phyloP scores from a whole-genome alignment of 2,888 invertebrate species.

The Epistrophe grossulariae region DNA sequence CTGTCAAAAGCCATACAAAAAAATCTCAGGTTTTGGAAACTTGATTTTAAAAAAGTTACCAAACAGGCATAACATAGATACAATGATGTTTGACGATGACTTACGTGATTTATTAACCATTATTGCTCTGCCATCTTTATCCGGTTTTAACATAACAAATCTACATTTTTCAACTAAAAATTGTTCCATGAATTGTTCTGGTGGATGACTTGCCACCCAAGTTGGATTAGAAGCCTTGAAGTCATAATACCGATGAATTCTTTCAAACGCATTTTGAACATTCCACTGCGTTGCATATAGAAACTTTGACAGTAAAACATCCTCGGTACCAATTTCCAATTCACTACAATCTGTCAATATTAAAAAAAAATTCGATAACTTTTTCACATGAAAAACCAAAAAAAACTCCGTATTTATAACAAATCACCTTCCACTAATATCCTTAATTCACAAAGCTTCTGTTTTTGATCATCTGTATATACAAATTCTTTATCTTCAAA shows the following conservation, averaged over 20 bases:
- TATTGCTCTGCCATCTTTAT: conserved; percentile 80
- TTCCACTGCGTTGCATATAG: conserved; percentile 79
- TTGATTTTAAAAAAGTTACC: no score
- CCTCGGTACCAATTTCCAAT: conserved; percentile 80
- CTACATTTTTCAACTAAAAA: conserved; percentile 80
- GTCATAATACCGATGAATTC: conserved; percentile 80
- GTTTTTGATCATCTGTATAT: conserved; percentile 77
- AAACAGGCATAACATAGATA: neutral
- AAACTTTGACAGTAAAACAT: conserved; percentile 80
- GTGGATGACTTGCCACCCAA: conserved; percentile 80
- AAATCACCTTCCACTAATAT: conserved; percentile 78
- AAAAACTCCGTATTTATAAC: neutral
- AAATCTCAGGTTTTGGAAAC: no score
- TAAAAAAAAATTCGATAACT: neutral
- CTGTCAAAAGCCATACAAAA: no score
- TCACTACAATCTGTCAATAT: conserved; percentile 77
- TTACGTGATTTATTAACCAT: conserved; percentile 51
- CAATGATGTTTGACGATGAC: neutral
- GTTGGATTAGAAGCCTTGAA: conserved; percentile 80
- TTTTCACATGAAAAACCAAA: neutral
- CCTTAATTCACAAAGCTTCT: conserved; percentile 79
- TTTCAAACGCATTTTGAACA: conserved; percentile 78
- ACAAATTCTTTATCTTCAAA: conserved; percentile 77
- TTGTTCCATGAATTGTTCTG: conserved; percentile 79
- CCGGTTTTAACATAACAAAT: conserved; percentile 80